A percentile compares a stretch with the other conserved stretches of the same genome.
Evolutionary conservation across 2,113 vertebrate genomes (phyloP).

Genomic region (Pycnonotus jocosus): DNA sequence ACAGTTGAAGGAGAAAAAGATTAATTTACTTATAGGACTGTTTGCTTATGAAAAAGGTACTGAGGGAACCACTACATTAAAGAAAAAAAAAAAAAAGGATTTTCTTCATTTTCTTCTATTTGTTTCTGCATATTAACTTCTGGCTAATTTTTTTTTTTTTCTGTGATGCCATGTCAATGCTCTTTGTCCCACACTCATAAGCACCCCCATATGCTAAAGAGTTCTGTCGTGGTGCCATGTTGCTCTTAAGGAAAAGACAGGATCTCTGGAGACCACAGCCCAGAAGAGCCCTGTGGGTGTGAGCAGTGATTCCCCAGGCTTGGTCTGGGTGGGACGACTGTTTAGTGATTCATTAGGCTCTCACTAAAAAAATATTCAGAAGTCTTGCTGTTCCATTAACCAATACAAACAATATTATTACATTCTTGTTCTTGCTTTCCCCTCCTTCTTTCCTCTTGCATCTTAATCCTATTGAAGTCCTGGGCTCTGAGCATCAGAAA

Average conservation of each 20-base stretch:
- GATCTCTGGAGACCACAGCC: not conserved
- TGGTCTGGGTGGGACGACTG: not conserved
- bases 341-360: not conserved
- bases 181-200: not conserved
- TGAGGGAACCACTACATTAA: not conserved
- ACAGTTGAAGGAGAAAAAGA: not conserved
- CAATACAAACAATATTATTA: not conserved
- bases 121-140: not conserved
- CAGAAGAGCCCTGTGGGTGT: not conserved
- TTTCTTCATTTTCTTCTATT: not conserved
- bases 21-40: not conserved
- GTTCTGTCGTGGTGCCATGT: not conserved
- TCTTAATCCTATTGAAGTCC: not conserved
- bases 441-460: not conserved
- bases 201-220: not conserved
- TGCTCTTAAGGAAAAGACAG: not conserved
- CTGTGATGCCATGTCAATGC: not conserved
- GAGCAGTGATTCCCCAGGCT: not conserved
- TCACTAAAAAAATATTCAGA: not conserved
- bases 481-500: not conserved
- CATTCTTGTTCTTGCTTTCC: not conserved
- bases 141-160: not conserved
- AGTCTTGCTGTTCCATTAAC: not conserved
- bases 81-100: rapidly evolving
- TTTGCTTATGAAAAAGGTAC: not conserved